phyloP scores from a whole-genome alignment of 1,140 invertebrate genomes.

The Chionoecetes opilio region DNA sequence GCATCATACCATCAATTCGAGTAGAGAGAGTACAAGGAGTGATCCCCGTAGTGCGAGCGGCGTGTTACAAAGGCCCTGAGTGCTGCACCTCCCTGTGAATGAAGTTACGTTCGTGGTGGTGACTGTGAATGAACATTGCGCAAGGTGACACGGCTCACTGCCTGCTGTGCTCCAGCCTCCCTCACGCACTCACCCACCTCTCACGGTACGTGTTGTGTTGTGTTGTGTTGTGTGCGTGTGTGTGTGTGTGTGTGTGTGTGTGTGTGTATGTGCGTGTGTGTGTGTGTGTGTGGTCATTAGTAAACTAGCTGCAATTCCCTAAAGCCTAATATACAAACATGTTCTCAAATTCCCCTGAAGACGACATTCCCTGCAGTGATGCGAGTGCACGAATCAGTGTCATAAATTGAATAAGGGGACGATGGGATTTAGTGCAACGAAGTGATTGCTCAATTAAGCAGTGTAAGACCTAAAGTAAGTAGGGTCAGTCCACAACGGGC shows the following conservation, averaged over 20 bases:
- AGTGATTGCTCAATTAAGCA: not conserved
- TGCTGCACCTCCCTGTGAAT: conserved; percentile 48
- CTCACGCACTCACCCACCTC: not conserved
- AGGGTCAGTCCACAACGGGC: not conserved
- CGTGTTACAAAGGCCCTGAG: conserved; percentile 36
- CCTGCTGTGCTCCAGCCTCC: conserved; percentile 6
- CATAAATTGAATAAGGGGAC: not conserved
- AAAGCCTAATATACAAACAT: too few relatives aligned
- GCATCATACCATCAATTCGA: not conserved
- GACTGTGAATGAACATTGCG: conserved; percentile 53
- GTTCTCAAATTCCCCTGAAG: too few relatives aligned
- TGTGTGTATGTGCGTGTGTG: too few relatives aligned
- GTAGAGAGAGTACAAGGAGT: not conserved
- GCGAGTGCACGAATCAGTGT: too few relatives aligned
- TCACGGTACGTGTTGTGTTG: not conserved
- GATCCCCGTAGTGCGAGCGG: not conserved
- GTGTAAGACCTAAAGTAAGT: not conserved
- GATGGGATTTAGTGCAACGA: not conserved
- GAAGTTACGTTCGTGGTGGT: conserved; percentile 40
- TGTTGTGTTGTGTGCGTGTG: not conserved
- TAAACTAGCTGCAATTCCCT: too few relatives aligned
- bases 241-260: too few relatives aligned
- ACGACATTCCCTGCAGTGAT: too few relatives aligned
- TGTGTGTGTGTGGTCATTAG: too few relatives aligned
- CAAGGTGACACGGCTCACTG: not conserved